A percentile compares a stretch with the other conserved stretches of the same genome.
Evolutionary conservation across 2,797 vertebrate species (phyloP).

Genomic region (Acomys russatus): DNA sequence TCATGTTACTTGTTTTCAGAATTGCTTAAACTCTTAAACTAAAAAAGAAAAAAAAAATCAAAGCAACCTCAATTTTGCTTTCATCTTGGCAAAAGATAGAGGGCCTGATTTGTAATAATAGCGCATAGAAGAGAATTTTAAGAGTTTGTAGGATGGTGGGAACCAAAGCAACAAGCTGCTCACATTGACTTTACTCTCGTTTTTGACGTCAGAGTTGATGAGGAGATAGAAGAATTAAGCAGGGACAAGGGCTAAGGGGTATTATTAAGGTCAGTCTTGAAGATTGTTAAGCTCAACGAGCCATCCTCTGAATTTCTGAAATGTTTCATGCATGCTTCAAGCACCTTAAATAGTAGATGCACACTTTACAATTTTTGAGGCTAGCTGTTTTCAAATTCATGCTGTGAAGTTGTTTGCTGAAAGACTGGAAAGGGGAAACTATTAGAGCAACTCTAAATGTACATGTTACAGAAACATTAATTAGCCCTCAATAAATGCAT

Average conservation of each 20-base stretch:
- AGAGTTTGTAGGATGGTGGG: neutral
- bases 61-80: neutral
- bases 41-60: neutral
- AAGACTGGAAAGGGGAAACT: neutral
- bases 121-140: neutral
- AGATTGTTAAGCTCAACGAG: neutral
- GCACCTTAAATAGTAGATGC: neutral
- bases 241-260: neutral
- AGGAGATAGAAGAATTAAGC: neutral
- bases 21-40: neutral
- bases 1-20: neutral
- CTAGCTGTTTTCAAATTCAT: neutral
- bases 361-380: neutral
- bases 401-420: neutral
- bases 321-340: neutral
- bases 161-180: neutral
- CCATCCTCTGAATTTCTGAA: neutral
- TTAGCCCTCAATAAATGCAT: no score
- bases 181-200: neutral
- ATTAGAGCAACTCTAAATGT: neutral
- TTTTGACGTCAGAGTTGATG: neutral
- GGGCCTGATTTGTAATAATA: neutral
- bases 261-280: neutral
- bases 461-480: neutral
- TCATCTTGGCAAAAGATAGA: neutral